Conservation (phyloP, 2,797 vertebrate species). For the Arctocebus calabarensis region DNA sequence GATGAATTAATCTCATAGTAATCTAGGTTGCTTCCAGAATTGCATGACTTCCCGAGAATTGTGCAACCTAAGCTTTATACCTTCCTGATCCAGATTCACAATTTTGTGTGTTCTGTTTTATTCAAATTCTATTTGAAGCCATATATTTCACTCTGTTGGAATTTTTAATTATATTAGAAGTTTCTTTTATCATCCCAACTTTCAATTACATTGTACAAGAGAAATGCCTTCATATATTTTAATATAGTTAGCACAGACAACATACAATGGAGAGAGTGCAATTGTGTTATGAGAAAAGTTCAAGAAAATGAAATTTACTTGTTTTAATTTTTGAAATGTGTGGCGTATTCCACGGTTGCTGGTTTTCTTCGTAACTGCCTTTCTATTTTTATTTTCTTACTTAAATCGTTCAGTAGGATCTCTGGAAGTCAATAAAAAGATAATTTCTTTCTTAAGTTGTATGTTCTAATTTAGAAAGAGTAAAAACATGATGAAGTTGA, state of each 20-base stretch:
- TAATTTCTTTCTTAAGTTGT: conserved; percentile 22
- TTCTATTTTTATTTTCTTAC: conserved; percentile 55
- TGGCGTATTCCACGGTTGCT: background rate
- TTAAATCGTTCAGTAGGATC: background rate
- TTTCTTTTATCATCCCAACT: background rate
- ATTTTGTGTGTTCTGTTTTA: background rate
- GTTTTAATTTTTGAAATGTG: conserved; percentile 1
- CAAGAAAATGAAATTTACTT: conserved; percentile 44
- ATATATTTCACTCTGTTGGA: conserved; percentile 17
- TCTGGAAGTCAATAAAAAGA: conserved; percentile 59
- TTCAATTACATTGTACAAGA: conserved; percentile 52
- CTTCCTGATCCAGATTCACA: background rate
- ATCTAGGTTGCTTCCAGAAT: background rate
- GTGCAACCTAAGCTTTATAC: background rate
- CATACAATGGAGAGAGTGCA: background rate
- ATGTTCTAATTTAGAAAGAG: conserved; percentile 63
- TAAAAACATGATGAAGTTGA: background rate
- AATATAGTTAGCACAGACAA: background rate
- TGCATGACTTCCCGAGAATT: conserved; percentile 15
- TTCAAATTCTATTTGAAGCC: conserved; percentile 35
- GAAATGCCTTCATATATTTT: background rate
- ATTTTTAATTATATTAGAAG: conserved; percentile 14
- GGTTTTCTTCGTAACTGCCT: background rate
- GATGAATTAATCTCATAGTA: background rate
- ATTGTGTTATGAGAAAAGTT: background rate